A percentile compares a stretch with the other conserved stretches of the same genome.
phyloP scores from a whole-genome alignment of 2,113 vertebrate species.

The Pteronura brasiliensis region DNA sequence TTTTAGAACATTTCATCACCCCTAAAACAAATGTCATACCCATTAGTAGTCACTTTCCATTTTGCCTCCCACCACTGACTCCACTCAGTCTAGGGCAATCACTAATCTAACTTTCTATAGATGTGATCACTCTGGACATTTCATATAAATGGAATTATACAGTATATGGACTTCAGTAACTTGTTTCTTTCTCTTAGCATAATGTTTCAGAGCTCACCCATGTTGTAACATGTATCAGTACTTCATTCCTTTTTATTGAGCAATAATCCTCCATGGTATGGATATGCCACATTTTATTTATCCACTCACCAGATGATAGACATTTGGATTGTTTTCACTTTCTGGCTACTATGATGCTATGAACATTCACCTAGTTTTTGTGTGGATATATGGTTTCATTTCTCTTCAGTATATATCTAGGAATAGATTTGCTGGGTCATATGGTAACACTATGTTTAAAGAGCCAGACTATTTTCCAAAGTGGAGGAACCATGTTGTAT shows the following conservation, averaged over 20 bases:
- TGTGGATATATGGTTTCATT: neutral
- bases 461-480: neutral
- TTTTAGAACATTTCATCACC: neutral
- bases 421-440: neutral
- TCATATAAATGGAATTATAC: neutral
- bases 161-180: neutral
- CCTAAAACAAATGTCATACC: neutral
- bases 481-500: neutral
- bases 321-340: neutral
- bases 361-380: neutral
- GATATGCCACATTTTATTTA: neutral
- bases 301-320: neutral
- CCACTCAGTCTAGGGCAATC: neutral
- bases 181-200: neutral
- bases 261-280: neutral
- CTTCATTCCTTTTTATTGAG: neutral
- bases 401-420: neutral
- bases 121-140: neutral
- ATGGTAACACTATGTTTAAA: neutral
- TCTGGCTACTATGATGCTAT: neutral
- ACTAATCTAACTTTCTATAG: neutral
- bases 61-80: neutral
- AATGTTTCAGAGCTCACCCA: neutral
- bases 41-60: neutral
- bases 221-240: neutral